Conservation (phyloP, 1,140 invertebrate species). For the Mya arenaria region DNA sequence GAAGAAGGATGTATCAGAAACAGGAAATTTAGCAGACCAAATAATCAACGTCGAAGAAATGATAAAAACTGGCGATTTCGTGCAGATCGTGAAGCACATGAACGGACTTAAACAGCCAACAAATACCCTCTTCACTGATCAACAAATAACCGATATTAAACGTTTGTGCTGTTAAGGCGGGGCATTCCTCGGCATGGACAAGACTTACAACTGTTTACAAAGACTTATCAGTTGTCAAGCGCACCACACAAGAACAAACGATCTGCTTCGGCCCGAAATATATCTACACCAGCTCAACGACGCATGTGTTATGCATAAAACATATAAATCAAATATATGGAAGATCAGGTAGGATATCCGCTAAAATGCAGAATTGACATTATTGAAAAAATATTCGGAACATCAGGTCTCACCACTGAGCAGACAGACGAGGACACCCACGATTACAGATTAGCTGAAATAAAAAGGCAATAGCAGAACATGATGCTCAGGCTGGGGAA, state of each 20-base stretch:
- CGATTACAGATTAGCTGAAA: too few relatives aligned
- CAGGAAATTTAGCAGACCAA: too few relatives aligned
- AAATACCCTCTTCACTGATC: neutral
- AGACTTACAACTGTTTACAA: constrained; percentile 31
- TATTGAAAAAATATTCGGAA: too few relatives aligned
- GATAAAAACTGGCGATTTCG: constrained; percentile 4
- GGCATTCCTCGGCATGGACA: constrained; percentile 15
- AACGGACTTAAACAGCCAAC: neutral
- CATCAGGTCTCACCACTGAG: too few relatives aligned
- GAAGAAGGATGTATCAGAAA: neutral
- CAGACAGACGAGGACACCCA: too few relatives aligned
- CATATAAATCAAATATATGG: too few relatives aligned
- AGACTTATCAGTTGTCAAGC: neutral
- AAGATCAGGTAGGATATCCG: too few relatives aligned
- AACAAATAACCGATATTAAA: constrained; percentile 24
- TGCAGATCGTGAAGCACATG: constrained; percentile 20
- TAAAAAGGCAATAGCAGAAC: too few relatives aligned
- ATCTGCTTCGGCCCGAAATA: constrained; percentile 18
- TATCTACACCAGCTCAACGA: too few relatives aligned
- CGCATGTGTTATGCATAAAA: too few relatives aligned
- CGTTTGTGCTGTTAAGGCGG: neutral
- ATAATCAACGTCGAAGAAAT: constrained; percentile 9
- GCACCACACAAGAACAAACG: constrained; percentile 6
- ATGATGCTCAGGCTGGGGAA: too few relatives aligned
- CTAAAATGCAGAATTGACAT: too few relatives aligned